A percentile compares a stretch with the other conserved stretches of the same genome.
Evolutionary conservation across 1,140 invertebrate species (phyloP).

Genomic region (Caenorhabditis tropicalis): DNA sequence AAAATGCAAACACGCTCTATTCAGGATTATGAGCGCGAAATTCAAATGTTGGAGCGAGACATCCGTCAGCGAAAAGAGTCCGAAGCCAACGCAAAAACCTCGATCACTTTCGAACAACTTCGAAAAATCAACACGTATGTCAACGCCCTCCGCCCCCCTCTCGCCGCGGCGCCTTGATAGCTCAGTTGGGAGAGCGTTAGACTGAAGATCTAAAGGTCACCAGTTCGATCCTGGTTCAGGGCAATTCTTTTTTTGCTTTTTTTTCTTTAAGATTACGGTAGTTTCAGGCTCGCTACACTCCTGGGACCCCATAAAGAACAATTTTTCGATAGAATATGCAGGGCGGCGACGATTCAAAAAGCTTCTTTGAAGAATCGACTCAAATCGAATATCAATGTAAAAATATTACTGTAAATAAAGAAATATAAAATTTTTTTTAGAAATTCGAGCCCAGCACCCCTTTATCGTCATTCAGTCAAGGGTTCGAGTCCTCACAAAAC

Average conservation of each 20-base stretch:
- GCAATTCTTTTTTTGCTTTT: not conserved
- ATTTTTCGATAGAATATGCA: constrained; percentile 53
- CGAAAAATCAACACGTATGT: constrained; percentile 48
- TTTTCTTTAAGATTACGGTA: not conserved
- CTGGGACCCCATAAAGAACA: constrained; percentile 47
- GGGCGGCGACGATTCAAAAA: constrained; percentile 50
- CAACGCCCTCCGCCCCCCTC: not conserved
- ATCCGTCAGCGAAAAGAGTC: constrained; percentile 55
- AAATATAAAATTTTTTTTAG: not conserved
- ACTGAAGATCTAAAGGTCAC: constrained; percentile 69
- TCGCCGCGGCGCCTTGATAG: not conserved
- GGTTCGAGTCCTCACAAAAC: constrained; percentile 6
- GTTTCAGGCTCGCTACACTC: constrained; percentile 43
- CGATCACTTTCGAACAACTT: constrained; percentile 53
- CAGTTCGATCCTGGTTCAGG: constrained; percentile 61
- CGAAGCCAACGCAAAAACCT: constrained; percentile 49
- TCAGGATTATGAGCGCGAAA: constrained; percentile 47
- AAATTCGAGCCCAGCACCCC: constrained; percentile 45
- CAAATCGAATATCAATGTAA: constrained; percentile 54
- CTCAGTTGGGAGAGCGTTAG: constrained; percentile 70
- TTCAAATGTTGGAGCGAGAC: constrained; percentile 49
- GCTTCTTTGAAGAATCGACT: constrained; percentile 52
- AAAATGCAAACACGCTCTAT: not conserved
- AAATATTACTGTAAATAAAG: not conserved
- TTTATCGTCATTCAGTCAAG: not conserved